A percentile compares a stretch with the other conserved stretches of the same genome.
phyloP scores from a whole-genome alignment of 2,113 vertebrate genomes.

The Tympanuchus pallidicinctus region DNA sequence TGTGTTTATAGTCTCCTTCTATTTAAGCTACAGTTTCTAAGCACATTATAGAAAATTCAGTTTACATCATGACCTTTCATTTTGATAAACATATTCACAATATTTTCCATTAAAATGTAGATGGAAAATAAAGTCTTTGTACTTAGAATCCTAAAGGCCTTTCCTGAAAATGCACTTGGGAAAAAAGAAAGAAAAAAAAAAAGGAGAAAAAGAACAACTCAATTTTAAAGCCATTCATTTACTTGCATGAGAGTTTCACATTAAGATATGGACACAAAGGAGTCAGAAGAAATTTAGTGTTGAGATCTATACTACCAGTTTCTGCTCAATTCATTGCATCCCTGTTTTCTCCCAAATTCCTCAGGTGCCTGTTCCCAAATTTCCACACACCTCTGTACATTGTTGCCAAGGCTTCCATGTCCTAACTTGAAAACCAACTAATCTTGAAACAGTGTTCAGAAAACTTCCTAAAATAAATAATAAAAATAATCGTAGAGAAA shows the following conservation, averaged over 20 bases:
- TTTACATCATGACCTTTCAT: neutral
- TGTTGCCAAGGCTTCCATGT: neutral
- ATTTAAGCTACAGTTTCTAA: constrained; percentile 7
- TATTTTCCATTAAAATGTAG: constrained; percentile 6
- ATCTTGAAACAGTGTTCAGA: neutral
- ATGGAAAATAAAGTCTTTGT: neutral
- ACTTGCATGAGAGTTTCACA: neutral
- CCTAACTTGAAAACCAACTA: neutral
- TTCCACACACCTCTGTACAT: neutral
- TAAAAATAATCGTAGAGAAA: neutral
- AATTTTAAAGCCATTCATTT: neutral
- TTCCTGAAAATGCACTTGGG: neutral
- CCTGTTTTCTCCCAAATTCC: neutral
- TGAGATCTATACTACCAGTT: neutral
- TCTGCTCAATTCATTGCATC: neutral
- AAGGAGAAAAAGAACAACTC: neutral
- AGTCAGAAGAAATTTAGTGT: neutral
- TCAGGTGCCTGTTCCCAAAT: neutral
- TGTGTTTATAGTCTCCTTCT: neutral
- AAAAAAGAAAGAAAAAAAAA: neutral
- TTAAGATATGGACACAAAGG: neutral
- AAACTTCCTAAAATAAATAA: neutral
- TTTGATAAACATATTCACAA: neutral
- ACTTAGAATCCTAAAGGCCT: neutral
- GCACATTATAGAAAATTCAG: neutral